Evolutionary conservation across 2,113 vertebrate species (phyloP), one percentile per base, ranked within the genome.

Genomic region (Lathamus discolor): DNA sequence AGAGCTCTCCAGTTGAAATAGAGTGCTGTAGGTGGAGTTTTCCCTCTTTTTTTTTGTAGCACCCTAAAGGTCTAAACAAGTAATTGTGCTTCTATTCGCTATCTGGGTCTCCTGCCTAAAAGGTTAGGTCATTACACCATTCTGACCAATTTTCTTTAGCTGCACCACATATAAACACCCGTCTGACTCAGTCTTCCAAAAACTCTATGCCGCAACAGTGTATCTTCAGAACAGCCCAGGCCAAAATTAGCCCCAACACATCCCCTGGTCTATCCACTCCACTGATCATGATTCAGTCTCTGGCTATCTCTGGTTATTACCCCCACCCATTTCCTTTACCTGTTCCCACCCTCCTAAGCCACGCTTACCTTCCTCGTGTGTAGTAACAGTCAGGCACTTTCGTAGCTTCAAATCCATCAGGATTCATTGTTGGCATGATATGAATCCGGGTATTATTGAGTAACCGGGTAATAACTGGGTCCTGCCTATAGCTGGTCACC

Each of bases 381-480:
- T 96, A 97, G 13, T 75, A 81, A 86, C 99, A 99, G 68, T 98
- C 66, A 4, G 96, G 98, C 59, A 85, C 66, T 69, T 64, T 37
- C 2, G 98, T 96, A 2, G 96, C 93, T 86, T 99, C 98, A 48
- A 99, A 99, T 67, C 99, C 99, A 73, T 99, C 99, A 1, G 99
- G 99, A 95, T 99, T 99, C 99, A 99, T 99, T 0, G 99, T 98
- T 10, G 99, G 99, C 97, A 99, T 97, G 96, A 99, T 98, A 93
- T 99, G 99, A 89, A 99, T 96, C 23, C 99, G 98, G 6, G 98
- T 98, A 63, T 92, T 98, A 54, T 98, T 97, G 87, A 99, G 97
- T 33, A 99, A 77, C 16, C 16, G 94, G 11, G 98, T 96, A 59
- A 99, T 96, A 75, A 97, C 96, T 1, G 96, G 88, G 92, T 99